Percentiles rank a stretch among this genome's conserved stretches.
Evolutionary conservation across 2,888 invertebrate genomes (phyloP).

Genomic region (Tetranychus truncatus): DNA sequence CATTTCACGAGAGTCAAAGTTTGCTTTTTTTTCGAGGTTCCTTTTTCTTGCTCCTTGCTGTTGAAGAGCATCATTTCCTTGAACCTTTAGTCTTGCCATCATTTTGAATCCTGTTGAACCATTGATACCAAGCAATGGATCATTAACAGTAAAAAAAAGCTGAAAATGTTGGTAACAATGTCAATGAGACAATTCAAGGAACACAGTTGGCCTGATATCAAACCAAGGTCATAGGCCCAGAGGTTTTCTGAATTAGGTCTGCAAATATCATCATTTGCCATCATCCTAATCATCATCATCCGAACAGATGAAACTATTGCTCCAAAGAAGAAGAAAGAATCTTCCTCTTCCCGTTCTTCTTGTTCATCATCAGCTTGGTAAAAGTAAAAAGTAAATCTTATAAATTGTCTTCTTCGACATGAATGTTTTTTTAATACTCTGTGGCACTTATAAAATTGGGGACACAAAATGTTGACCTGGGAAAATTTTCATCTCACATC

Average conservation of each 20-base stretch:
- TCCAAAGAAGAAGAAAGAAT: background rate
- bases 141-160: background rate
- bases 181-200: background rate
- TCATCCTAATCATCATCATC: background rate
- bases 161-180: background rate
- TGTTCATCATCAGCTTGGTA: background rate
- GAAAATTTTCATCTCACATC: background rate
- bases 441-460: background rate
- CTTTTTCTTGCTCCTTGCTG: too few relatives aligned
- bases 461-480: background rate
- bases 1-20: too few relatives aligned
- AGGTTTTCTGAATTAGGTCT: constrained; percentile 1
- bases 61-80: too few relatives aligned
- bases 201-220: background rate
- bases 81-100: background rate
- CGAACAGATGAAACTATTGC: background rate
- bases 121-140: background rate
- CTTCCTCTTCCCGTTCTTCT: background rate
- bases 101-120: background rate
- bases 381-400: background rate
- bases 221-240: background rate
- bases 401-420: background rate
- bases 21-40: too few relatives aligned
- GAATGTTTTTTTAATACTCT: too few relatives aligned
- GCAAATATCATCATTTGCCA: background rate